Evolutionary conservation across 2,113 vertebrate species (phyloP), one percentile per base, ranked within the genome.

Genomic region (Lynx canadensis): DNA sequence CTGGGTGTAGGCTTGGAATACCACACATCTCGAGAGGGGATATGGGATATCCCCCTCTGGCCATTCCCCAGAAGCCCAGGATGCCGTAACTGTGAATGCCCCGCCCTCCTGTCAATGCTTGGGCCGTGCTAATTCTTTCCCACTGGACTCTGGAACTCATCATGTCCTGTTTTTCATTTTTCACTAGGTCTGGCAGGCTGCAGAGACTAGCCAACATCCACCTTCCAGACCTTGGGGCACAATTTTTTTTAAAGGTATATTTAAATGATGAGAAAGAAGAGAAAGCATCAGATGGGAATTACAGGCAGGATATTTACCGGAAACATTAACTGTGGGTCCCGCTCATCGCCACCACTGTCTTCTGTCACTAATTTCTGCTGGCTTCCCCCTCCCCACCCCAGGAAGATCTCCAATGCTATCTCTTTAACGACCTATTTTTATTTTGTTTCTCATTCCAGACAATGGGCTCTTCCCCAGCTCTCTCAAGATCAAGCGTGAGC

Each of bases 321-420:
- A 71, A 91, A 48, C 36, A 5, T 14, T 41, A 36, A 50, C 48
- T 60, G 36, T 38, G 33, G 33, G 63, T 33, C 38, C 33, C 33
- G 29, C 4, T 21, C 29, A 1, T 5, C 0, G 2, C 14, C 19
- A 25, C 73, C 16, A 7, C 27, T 0, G 0, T n/a, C 55, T 55
- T 50, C 36, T n/a, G 25, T 36, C 94, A 45, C 23, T 65, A 18
- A n/a, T 79, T 71, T 66, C 76, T 33, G 21, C 19, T 3, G 27
- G 3, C 9, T 63, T 11, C n/a, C 41, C 41, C 4, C 38, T 1
- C 38, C 38, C 38, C 38, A 4, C 21, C n/a, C 41, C 41, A 71
- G 25, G 41, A 84, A 95, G 45, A 31, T n/a, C 48, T 65, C 73
- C 38, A 81, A 57, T 15, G 13, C 25, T 23, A 7, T 86, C 74